These are phyloP conservation scores for Galendromus occidentalis DNA, from an alignment of 1,140 invertebrate species.

Conservation along the genomic window DNA sequence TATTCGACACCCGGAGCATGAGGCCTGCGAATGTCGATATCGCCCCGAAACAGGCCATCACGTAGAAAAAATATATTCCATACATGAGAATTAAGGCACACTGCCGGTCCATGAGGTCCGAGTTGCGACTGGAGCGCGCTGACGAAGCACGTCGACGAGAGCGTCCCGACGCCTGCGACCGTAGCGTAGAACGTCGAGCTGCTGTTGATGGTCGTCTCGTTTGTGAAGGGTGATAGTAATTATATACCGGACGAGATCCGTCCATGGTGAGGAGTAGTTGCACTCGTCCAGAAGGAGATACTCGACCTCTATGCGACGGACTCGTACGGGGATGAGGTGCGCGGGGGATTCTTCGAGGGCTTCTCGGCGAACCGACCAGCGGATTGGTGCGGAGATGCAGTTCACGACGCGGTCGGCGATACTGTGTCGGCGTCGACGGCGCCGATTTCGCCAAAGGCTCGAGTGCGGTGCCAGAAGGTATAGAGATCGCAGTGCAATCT, in stretches of 20 bases:
- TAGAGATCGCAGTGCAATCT: background rate
- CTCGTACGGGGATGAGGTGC: background rate
- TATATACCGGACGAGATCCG: background rate
- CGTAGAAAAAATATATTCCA: constrained; percentile 8
- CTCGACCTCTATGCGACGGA: constrained; percentile 1
- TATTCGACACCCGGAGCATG: background rate
- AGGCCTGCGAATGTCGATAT: constrained; percentile 5
- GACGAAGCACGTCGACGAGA: background rate
- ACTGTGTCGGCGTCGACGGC: background rate
- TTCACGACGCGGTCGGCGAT: background rate
- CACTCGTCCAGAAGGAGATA: background rate
- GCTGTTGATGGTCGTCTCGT: background rate
- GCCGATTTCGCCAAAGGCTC: background rate
- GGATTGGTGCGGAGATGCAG: background rate
- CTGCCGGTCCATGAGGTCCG: constrained; percentile 7
- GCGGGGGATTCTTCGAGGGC: background rate
- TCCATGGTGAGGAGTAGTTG: constrained; percentile 7
- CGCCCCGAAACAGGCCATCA: background rate
- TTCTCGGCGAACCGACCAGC: background rate
- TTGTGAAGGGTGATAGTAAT: background rate
- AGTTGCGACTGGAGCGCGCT: background rate
- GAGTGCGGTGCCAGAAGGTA: background rate
- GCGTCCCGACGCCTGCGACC: background rate
- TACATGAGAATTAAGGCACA: constrained; percentile 10
- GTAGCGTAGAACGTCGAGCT: background rate